Percentiles rank a stretch among this genome's conserved stretches.
Conservation (phyloP, 2,888 invertebrate species). For the Trachelus stipa region DNA sequence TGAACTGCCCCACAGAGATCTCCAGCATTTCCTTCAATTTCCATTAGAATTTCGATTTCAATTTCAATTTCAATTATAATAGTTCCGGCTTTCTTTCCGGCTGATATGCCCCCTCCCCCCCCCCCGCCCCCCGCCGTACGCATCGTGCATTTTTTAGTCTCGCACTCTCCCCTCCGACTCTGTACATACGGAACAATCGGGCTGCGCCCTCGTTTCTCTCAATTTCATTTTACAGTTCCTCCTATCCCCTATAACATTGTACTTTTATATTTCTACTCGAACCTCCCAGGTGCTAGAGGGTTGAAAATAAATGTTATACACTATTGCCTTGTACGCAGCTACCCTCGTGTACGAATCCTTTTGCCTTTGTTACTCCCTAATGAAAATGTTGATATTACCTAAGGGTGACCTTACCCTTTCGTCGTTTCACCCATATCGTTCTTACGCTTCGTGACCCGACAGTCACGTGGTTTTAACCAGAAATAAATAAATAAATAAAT, state of each 20-base stretch:
- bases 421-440: neutral
- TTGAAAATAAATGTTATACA: neutral
- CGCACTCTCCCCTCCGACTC: slow-evolving; percentile 17
- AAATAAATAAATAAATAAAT: neutral
- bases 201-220: slow-evolving; percentile 9
- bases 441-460: neutral
- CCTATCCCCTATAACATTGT: slow-evolving; percentile 20
- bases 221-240: slow-evolving; percentile 17
- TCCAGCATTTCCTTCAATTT: neutral
- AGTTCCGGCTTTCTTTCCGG: slow-evolving; percentile 43
- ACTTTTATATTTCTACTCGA: slow-evolving; percentile 16
- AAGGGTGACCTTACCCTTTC: neutral
- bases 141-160: slow-evolving; percentile 35
- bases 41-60: neutral
- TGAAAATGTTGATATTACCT: neutral
- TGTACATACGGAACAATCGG: neutral
- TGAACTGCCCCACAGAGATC: neutral
- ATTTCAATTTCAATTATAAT: slow-evolving; percentile 61
- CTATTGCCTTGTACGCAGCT: neutral
- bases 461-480: neutral
- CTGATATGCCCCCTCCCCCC: slow-evolving; percentile 24
- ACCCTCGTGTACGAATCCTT: neutral
- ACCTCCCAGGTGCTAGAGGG: neutral
- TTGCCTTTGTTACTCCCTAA: neutral
- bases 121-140: slow-evolving; percentile 20